Conservation (phyloP, 1,140 invertebrate genomes). For the Oedothorax gibbosus region DNA sequence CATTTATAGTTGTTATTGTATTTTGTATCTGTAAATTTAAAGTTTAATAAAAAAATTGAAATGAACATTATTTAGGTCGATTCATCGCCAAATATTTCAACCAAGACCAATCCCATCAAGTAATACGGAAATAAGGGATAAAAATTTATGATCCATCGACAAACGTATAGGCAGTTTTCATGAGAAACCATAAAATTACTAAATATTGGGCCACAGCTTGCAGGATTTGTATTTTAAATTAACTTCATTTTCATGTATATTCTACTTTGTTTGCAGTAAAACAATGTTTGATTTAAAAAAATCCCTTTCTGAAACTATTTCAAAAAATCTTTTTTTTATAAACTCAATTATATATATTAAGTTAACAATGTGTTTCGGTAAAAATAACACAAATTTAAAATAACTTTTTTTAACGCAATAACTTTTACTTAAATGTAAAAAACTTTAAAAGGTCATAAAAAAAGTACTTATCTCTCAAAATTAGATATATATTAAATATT, state of each 20-base stretch:
- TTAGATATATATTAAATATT: no score
- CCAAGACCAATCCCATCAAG: conserved; percentile 25
- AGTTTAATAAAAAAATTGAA: no score
- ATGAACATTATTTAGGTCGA: not conserved
- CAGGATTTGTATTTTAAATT: conserved; percentile 27
- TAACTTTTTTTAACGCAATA: no score
- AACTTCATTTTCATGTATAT: not conserved
- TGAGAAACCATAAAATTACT: conserved; percentile 37
- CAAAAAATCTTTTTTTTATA: not conserved
- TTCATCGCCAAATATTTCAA: conserved; percentile 18
- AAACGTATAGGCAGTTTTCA: conserved; percentile 35
- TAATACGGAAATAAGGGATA: conserved; percentile 32
- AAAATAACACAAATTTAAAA: no score
- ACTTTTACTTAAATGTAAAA: no score
- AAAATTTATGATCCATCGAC: conserved; percentile 51
- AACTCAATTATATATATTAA: not conserved
- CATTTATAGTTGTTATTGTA: no score
- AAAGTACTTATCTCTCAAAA: no score
- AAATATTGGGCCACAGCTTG: conserved; percentile 33
- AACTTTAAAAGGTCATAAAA: no score
- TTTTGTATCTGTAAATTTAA: no score
- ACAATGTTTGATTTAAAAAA: not conserved
- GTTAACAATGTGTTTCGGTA: no score
- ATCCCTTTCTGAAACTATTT: not conserved
- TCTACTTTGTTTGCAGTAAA: not conserved